These are phyloP conservation scores for Phaenicophaeus curvirostris DNA, from an alignment of 2,797 vertebrate genomes.

Conservation along the genomic window DNA sequence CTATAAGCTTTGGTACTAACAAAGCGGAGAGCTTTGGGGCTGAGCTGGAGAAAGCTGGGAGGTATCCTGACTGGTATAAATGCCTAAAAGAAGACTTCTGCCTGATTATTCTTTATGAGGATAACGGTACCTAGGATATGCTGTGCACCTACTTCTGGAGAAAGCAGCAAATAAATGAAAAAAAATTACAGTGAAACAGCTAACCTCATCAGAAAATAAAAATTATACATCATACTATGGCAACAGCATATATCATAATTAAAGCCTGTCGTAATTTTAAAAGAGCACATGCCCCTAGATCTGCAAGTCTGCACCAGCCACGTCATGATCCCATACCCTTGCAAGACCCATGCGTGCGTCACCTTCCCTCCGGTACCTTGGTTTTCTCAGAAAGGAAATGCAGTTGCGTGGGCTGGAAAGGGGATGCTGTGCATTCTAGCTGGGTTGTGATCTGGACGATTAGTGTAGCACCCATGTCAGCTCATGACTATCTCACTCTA, in stretches of 20 bases:
- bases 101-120: background rate
- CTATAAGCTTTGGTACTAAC: background rate
- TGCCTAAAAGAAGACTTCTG: background rate
- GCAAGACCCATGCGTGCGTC: background rate
- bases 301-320: background rate
- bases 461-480: background rate
- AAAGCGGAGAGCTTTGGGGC: background rate
- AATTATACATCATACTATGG: rapidly evolving
- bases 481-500: background rate
- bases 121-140: background rate
- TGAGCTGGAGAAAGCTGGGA: background rate
- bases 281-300: background rate
- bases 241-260: background rate
- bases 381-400: constrained; percentile 66
- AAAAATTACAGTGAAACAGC: background rate
- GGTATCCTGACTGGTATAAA: background rate
- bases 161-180: background rate
- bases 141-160: background rate
- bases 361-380: constrained; percentile 4
- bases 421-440: background rate
- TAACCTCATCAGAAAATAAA: background rate
- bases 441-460: background rate
- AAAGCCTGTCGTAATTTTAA: background rate
- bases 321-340: background rate
- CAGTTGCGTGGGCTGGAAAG: constrained; percentile 11